Conservation (phyloP, 2,797 vertebrate genomes). For the Gastrophryne carolinensis region DNA sequence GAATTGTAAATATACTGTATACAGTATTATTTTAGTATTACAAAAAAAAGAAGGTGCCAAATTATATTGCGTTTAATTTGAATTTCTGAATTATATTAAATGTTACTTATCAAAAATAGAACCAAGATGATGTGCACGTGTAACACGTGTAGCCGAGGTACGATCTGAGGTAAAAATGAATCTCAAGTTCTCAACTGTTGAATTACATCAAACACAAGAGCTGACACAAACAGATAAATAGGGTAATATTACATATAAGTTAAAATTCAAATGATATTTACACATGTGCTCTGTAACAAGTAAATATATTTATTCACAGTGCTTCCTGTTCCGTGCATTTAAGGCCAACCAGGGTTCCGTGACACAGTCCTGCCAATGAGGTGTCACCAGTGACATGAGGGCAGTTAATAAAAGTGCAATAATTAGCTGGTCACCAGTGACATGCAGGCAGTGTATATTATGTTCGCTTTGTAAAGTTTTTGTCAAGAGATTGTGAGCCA, state of each 20-base stretch:
- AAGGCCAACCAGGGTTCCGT: no score
- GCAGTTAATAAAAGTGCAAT: no score
- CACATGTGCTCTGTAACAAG: neutral
- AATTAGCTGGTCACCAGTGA: no score
- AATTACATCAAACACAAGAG: neutral
- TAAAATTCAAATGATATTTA: neutral
- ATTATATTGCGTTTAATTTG: constrained; percentile 10
- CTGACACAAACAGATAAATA: neutral
- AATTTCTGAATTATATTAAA: neutral
- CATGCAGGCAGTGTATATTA: no score
- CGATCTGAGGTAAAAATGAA: constrained; percentile 13
- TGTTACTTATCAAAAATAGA: neutral
- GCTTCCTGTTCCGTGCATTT: no score
- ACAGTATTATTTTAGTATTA: constrained; percentile 22
- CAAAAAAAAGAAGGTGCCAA: neutral
- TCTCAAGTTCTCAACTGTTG: neutral
- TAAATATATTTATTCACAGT: neutral
- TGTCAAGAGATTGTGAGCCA: no score
- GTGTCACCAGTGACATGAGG: no score
- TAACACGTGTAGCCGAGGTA: constrained; percentile 7
- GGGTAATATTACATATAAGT: neutral
- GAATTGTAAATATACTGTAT: constrained; percentile 42
- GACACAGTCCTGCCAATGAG: no score
- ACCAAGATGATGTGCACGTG: neutral
- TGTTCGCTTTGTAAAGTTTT: no score